A percentile compares a stretch with the other conserved stretches of the same genome.
phyloP scores from a whole-genome alignment of 2,113 vertebrate species.

The Aegotheles bennettii region DNA sequence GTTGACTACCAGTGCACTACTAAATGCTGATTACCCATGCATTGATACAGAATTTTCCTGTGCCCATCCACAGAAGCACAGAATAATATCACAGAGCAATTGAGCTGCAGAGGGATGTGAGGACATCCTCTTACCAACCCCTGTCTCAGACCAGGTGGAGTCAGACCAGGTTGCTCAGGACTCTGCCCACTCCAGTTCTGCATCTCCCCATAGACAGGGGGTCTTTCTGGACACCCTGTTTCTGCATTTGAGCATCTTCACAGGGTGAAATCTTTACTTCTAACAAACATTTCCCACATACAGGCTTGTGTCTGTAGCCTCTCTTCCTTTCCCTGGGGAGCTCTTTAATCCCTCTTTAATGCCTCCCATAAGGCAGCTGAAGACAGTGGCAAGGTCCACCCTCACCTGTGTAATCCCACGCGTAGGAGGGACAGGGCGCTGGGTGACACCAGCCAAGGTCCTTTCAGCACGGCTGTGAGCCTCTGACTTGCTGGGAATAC shows the following conservation, averaged over 20 bases:
- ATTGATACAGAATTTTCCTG: not conserved
- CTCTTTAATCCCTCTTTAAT: not conserved
- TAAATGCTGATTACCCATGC: not conserved
- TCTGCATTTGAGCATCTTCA: not conserved
- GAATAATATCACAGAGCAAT: not conserved
- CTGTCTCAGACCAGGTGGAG: not conserved
- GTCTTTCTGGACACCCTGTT: not conserved
- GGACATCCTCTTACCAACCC: not conserved
- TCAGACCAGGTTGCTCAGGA: not conserved
- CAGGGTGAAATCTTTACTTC: not conserved
- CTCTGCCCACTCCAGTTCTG: not conserved
- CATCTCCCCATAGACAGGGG: not conserved
- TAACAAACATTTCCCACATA: rapidly evolving
- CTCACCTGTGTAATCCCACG: not conserved
- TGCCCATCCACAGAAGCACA: not conserved
- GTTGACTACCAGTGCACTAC: not conserved
- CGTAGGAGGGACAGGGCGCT: not conserved
- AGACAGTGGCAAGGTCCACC: rapidly evolving
- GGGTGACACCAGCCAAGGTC: not conserved
- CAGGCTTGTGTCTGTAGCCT: not conserved
- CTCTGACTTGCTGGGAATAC: not conserved
- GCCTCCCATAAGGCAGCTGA: not conserved
- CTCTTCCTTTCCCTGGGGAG: not conserved
- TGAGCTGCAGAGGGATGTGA: not conserved
- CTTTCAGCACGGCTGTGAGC: not conserved